Percentiles rank a stretch among this genome's conserved stretches.
phyloP scores from a whole-genome alignment of 2,113 vertebrate species.

The Lates calcarifer region DNA sequence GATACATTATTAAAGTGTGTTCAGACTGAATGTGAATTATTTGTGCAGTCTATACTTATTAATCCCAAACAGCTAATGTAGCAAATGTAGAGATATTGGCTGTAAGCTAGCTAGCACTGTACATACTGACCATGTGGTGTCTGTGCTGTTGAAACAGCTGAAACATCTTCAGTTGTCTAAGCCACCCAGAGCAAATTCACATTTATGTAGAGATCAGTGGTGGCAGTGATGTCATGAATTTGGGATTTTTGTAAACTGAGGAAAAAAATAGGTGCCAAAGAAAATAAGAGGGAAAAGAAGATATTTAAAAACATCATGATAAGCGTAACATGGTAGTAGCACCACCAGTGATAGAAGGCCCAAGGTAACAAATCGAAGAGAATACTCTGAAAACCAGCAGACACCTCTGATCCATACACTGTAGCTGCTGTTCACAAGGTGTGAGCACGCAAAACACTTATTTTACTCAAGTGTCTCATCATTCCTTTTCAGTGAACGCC shows the following conservation, averaged over 20 bases:
- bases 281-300: neutral
- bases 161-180: too few species aligned
- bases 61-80: too few species aligned
- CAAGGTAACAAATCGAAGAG: constrained; percentile 26
- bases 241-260: neutral
- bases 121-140: too few species aligned
- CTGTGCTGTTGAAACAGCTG: too few species aligned
- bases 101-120: too few species aligned
- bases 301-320: neutral
- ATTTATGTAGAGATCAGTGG: too few species aligned
- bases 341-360: neutral
- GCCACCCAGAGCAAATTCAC: too few species aligned
- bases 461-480: constrained; percentile 53
- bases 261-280: neutral
- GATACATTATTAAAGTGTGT: too few species aligned
- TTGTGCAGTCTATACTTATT: too few species aligned
- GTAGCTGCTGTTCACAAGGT: constrained; percentile 42
- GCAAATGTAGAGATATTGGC: too few species aligned
- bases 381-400: neutral
- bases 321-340: neutral
- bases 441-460: constrained; percentile 36
- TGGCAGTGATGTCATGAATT: neutral
- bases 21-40: too few species aligned
- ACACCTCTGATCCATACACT: neutral
- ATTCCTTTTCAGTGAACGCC: constrained; percentile 55